Evolutionary conservation across 2,888 invertebrate genomes (phyloP), one percentile per base, ranked within the genome.

Genomic region (Celastrina argiolus): DNA sequence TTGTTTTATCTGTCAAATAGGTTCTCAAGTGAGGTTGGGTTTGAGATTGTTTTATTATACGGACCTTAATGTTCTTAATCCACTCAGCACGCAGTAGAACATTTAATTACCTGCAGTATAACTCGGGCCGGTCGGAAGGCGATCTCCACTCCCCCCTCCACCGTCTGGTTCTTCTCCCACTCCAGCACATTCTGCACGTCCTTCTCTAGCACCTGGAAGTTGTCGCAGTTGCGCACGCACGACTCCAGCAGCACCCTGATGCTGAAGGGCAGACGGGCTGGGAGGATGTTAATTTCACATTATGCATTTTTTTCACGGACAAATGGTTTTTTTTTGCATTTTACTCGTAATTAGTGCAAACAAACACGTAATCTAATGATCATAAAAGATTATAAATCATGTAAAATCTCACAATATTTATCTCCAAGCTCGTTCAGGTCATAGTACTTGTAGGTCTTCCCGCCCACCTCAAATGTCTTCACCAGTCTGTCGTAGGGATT

Each of bases 61-160:
- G n/a, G n/a, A n/a, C n/a, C n/a, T n/a, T n/a, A n/a, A n/a, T n/a
- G n/a, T n/a, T n/a, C n/a, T n/a, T n/a, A n/a, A n/a, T n/a, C n/a
- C n/a, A n/a, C n/a, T n/a, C n/a, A n/a, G n/a, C n/a, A n/a, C n/a
- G n/a, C n/a, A n/a, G n/a, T n/a, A n/a, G n/a, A n/a, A n/a, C n/a
- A n/a, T n/a, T n/a, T n/a, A 1, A 58, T 28, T 79, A 98, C 98
- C 93, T 99, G 99, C 26, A 99, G 91, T 71, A 99, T 96, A 68
- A 99, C 99, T 74, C 99, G 92, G 0, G 99, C 97, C 0, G 99
- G 99, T 84, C 97, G 97, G 85, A 99, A 99, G 0, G 98, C 96
- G 36, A 99, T 95, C 91, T 99, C 99, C 36, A 97, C 96, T 56
- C 95, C 96, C 0, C 91, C 94, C 64, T 93, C 92, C 0, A 92